phyloP scores from a whole-genome alignment of 2,113 vertebrate genomes.

The Epinephelus cyanopodus region DNA sequence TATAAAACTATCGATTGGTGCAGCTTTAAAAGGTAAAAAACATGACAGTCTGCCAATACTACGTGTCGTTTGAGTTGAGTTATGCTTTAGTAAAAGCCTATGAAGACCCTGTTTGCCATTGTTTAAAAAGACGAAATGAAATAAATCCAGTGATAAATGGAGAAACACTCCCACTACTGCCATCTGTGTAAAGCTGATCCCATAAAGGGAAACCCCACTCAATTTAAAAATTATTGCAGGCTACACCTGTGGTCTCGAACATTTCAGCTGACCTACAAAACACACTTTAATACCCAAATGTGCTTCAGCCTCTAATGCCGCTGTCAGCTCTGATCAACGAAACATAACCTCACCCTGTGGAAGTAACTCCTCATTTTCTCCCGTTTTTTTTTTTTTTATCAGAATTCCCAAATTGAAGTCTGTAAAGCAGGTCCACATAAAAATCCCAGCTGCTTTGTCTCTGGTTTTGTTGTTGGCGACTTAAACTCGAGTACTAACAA shows the following conservation, averaged over 20 bases:
- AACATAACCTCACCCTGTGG: not conserved
- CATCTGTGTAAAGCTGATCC: conserved; percentile 17
- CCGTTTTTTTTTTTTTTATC: conserved; percentile 18
- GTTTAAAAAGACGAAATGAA: conserved; percentile 10
- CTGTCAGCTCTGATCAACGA: conserved; percentile 34
- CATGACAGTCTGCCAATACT: conserved; percentile 11
- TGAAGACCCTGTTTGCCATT: not conserved
- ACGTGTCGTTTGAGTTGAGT: not conserved
- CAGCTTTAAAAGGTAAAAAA: conserved; percentile 18
- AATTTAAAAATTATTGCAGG: conserved; percentile 18
- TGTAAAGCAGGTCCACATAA: conserved; percentile 18
- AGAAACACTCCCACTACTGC: not conserved
- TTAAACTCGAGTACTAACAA: conserved; percentile 40
- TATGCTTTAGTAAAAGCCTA: not conserved
- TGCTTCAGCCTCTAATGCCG: conserved; percentile 19
- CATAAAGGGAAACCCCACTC: not conserved
- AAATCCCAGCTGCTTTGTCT: conserved; percentile 38
- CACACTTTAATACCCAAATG: conserved; percentile 26
- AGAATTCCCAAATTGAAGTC: conserved; percentile 33
- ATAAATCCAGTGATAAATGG: not conserved
- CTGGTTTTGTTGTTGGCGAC: not conserved
- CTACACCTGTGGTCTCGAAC: conserved; percentile 1
- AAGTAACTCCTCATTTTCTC: conserved; percentile 40
- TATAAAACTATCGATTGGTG: conserved; percentile 20
- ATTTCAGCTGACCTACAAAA: conserved; percentile 42